Evolutionary conservation across 2,888 invertebrate species (phyloP), one percentile per base, ranked within the genome.

Genomic region (Troides oblongomaculatus): DNA sequence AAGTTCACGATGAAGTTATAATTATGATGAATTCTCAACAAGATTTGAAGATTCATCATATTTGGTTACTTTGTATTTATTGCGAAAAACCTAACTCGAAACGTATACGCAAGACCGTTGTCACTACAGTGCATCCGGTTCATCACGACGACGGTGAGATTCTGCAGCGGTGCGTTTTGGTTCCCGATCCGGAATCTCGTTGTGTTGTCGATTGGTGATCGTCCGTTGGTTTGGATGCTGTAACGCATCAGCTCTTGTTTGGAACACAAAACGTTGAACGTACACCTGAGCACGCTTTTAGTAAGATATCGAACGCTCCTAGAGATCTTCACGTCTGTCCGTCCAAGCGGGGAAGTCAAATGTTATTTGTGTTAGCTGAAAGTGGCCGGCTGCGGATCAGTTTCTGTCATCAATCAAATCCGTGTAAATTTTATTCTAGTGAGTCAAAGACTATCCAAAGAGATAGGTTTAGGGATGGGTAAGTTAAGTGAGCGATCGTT

Each of bases 341-440:
- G 90, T 90, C 90, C 90, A 90, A 81, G 83, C 89, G 89, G 90
- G 86, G 84, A 83, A 81, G 76, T 82, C 79, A 83, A 76, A 81
- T 81, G 79, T 79, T 78, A 81, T 80, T 83, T 83, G 78, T 80
- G 78, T 84, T 83, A 77, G 75, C 78, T 75, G 78, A 79, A 60
- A 46, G 46, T 57, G 30, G 17, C 17, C 17, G 10, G 14, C 10
- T 30, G 60, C 53, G 58, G 66, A 25, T 39, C 53, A 36, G 63
- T 59, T 70, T 66, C 53, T 12, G 3, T 14, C 62, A 61, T 43
- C 56, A 53, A 63, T 4, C 78, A 79, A 76, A 74, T 77, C 76
- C 84, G 76, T 82, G 78, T 84, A 85, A 81, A 83, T 66, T 62
- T 36, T 66, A 62, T 64, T 68, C 60, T 58, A 65, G 68, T 65